phyloP scores from a whole-genome alignment of 2,113 vertebrate genomes.

The Phyllopteryx taeniolatus region DNA sequence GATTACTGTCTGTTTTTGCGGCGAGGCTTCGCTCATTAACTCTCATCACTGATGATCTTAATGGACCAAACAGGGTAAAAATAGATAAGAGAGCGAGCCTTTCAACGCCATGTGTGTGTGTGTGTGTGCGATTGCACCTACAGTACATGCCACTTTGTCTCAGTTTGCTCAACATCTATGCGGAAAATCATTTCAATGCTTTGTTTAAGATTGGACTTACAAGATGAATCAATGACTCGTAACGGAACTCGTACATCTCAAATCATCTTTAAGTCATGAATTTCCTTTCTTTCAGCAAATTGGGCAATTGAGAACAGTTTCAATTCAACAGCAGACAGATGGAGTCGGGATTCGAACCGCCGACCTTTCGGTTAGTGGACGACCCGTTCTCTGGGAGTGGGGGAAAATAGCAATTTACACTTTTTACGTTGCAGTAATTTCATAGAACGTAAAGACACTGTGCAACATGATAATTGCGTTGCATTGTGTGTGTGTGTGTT shows the following conservation, averaged over 20 bases:
- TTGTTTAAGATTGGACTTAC: too few relatives aligned
- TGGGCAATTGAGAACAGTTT: too few relatives aligned
- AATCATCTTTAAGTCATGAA: too few relatives aligned
- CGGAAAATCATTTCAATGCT: too few relatives aligned
- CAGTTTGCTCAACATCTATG: background rate
- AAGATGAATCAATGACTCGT: too few relatives aligned
- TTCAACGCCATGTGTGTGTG: conserved; percentile 44
- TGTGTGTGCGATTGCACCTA: background rate
- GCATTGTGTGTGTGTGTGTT: background rate
- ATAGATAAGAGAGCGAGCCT: conserved; percentile 61
- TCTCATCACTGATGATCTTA: conserved; percentile 72
- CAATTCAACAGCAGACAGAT: too few relatives aligned
- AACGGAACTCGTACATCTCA: too few relatives aligned
- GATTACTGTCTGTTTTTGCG: conserved; percentile 59
- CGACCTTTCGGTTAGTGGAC: too few relatives aligned
- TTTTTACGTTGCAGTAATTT: background rate
- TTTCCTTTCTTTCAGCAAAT: too few relatives aligned
- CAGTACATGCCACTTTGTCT: background rate
- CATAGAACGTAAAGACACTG: background rate
- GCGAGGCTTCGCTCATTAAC: conserved; percentile 69
- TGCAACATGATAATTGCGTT: background rate
- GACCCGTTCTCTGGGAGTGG: too few relatives aligned
- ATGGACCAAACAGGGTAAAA: conserved; percentile 72
- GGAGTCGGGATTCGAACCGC: too few relatives aligned
- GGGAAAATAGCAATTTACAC: too few relatives aligned